Evolutionary conservation across 2,797 vertebrate species (phyloP).

Genomic region (Schizopygopsis malacanthus): DNA sequence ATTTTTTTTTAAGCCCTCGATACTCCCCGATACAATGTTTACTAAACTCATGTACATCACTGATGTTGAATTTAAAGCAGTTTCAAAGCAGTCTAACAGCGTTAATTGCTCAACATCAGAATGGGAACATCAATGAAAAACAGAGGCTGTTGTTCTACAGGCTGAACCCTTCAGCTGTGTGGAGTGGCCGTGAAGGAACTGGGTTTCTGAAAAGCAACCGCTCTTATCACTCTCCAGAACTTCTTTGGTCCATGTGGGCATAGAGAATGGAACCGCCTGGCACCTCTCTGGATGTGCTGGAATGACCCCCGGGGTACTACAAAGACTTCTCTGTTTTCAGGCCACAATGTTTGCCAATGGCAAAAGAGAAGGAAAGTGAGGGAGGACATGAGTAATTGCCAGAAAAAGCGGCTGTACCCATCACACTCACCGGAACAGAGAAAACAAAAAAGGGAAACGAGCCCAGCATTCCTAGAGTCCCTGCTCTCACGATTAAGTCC

Average conservation of each 20-base stretch:
- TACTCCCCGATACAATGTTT: background rate
- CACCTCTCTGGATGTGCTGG: constrained; percentile 49
- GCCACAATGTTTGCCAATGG: constrained; percentile 62
- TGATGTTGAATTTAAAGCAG: constrained; percentile 3
- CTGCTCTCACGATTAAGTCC: constrained; percentile 50
- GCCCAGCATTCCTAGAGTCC: constrained; percentile 24
- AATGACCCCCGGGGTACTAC: constrained; percentile 50
- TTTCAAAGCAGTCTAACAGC: background rate
- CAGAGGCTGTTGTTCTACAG: constrained; percentile 3
- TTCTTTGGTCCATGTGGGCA: constrained; percentile 38
- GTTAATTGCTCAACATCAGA: constrained; percentile 19
- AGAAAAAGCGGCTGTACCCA: constrained; percentile 54
- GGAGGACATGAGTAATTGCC: constrained; percentile 53
- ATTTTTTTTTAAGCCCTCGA: background rate
- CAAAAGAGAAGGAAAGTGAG: constrained; percentile 16
- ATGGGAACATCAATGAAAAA: constrained; percentile 33
- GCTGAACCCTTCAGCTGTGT: constrained; percentile 22
- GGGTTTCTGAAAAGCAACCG: constrained; percentile 4
- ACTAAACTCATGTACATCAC: background rate
- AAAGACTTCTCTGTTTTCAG: constrained; percentile 69
- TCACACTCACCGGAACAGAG: constrained; percentile 50
- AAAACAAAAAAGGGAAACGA: constrained; percentile 29
- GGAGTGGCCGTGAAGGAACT: background rate
- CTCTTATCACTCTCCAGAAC: constrained; percentile 16
- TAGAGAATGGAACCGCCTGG: constrained; percentile 52